Conservation (phyloP, 2,113 vertebrate species). For the Podiceps cristatus region DNA sequence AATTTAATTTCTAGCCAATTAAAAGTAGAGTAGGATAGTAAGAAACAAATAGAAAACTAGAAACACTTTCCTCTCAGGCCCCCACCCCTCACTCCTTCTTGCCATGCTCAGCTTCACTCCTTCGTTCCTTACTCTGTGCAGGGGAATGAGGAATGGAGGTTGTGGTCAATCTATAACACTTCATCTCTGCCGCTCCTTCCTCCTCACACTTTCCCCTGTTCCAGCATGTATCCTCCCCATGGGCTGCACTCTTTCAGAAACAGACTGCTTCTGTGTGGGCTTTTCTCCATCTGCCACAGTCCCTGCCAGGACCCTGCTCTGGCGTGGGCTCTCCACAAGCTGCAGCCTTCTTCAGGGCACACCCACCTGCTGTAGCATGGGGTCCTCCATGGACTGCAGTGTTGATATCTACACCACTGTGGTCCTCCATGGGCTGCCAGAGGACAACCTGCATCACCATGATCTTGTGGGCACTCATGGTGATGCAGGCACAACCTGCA, state of each 20-base stretch:
- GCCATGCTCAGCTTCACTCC: not conserved
- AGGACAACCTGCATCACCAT: rapidly evolving
- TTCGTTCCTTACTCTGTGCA: rapidly evolving
- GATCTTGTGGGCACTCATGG: not conserved
- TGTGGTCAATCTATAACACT: not conserved
- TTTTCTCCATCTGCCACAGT: not conserved
- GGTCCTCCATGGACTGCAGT: not conserved
- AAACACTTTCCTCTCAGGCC: not conserved
- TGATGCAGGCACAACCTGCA: too few relatives aligned
- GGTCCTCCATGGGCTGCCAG: not conserved
- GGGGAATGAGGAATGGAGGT: not conserved
- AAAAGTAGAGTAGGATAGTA: not conserved
- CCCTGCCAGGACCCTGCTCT: not conserved
- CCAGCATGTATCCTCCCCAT: not conserved
- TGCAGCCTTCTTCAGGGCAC: not conserved
- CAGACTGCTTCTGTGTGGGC: not conserved
- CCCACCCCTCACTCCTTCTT: not conserved
- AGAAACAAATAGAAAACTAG: not conserved
- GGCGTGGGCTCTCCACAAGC: not conserved
- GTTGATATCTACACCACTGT: not conserved
- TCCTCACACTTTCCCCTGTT: not conserved
- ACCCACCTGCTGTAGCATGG: not conserved
- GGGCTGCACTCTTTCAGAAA: not conserved
- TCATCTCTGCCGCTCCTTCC: not conserved
- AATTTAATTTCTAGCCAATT: not conserved